A percentile compares a stretch with the other conserved stretches of the same genome.
Evolutionary conservation across 1,140 invertebrate genomes (phyloP).

Genomic region (Trachelipus rathkii): DNA sequence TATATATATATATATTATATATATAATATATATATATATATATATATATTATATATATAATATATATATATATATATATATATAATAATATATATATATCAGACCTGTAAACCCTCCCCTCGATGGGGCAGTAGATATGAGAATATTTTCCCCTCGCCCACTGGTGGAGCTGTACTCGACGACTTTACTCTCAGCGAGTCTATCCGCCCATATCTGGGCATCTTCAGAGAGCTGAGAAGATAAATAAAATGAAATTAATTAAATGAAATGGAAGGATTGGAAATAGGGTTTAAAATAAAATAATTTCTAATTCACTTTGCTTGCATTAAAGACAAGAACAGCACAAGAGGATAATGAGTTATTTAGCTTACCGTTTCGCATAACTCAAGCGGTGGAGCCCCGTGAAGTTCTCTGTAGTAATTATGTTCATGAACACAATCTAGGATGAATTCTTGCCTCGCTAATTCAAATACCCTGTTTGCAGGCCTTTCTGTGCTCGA

Average conservation of each 20-base stretch:
- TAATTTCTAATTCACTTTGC: background rate
- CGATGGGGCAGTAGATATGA: constrained; percentile 31
- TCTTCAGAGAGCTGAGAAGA: constrained; percentile 35
- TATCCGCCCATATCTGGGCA: constrained; percentile 41
- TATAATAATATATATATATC: no score
- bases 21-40: no score
- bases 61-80: no score
- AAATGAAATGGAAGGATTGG: background rate
- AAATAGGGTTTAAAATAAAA: background rate
- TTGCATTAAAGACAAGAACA: no score
- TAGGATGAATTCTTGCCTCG: background rate
- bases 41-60: no score
- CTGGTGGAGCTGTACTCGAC: constrained; percentile 40
- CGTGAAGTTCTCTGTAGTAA: background rate
- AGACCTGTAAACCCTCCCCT: background rate
- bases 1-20: no score
- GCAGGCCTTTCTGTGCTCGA: background rate
- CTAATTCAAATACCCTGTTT: background rate
- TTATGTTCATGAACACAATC: background rate
- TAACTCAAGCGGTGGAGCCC: background rate
- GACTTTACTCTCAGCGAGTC: constrained; percentile 36
- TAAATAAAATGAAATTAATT: background rate
- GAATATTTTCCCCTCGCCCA: constrained; percentile 39
- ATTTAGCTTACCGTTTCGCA: background rate
- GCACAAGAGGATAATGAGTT: no score